Conservation (phyloP, 2,113 vertebrate genomes). For the Oncorhynchus mykiss region DNA sequence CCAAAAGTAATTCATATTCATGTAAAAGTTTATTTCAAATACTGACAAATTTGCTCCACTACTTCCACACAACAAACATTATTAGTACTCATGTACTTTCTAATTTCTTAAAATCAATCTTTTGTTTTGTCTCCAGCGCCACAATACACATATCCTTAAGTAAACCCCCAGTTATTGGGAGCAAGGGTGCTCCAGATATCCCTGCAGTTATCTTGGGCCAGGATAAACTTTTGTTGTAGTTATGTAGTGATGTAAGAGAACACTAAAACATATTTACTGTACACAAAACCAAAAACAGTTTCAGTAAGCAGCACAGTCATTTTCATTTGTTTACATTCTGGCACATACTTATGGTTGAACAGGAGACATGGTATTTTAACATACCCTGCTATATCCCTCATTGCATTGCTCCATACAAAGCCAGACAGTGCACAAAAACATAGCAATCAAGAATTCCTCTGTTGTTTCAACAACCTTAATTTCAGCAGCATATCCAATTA, state of each 20-base stretch:
- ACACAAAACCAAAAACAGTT: slow-evolving; percentile 47
- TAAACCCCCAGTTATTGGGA: slow-evolving; percentile 54
- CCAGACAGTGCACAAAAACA: slow-evolving; percentile 40
- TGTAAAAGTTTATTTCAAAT: slow-evolving; percentile 84
- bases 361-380: slow-evolving; percentile 44
- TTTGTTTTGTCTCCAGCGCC: slow-evolving; percentile 50
- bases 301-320: slow-evolving; percentile 59
- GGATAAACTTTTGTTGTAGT: slow-evolving; percentile 53
- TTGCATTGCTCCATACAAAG: slow-evolving; percentile 47
- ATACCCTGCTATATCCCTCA: slow-evolving; percentile 40
- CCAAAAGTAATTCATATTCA: slow-evolving; percentile 43
- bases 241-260: slow-evolving; percentile 45
- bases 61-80: slow-evolving; percentile 67
- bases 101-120: slow-evolving; percentile 61
- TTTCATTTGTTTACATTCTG: slow-evolving; percentile 66
- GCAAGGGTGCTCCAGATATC: slow-evolving; percentile 60
- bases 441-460: slow-evolving; percentile 39
- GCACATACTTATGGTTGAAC: slow-evolving; percentile 58
- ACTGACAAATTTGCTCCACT: slow-evolving; percentile 71
- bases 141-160: slow-evolving; percentile 48
- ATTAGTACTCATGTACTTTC: slow-evolving; percentile 58
- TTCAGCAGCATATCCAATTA: slow-evolving; percentile 11
- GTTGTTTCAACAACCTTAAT: slow-evolving; percentile 9
- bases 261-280: slow-evolving; percentile 42
- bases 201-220: slow-evolving; percentile 59